Evolutionary conservation across 1,140 invertebrate species (phyloP).

Genomic region (Helicoverpa armigera): DNA sequence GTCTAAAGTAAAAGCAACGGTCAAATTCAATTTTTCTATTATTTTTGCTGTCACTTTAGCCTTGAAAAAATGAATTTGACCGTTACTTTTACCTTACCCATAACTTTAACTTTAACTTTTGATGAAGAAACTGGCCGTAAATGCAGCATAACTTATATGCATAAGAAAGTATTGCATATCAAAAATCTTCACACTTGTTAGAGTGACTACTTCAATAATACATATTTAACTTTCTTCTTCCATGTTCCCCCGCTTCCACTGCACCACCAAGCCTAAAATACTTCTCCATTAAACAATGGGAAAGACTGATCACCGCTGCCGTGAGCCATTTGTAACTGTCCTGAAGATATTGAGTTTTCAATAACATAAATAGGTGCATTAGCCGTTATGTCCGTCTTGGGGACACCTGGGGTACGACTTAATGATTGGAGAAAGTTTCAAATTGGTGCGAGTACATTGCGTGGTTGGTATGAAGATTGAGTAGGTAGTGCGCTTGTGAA

Average conservation of each 20-base stretch:
- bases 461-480: background rate
- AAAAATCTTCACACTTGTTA: no score
- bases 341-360: conserved; percentile 50
- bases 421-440: conserved; percentile 5
- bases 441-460: conserved; percentile 29
- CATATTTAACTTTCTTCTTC: background rate
- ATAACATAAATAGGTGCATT: conserved; percentile 46
- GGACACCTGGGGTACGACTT: conserved; percentile 21
- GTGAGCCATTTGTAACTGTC: conserved; percentile 35
- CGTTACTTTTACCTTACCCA: no score
- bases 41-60: no score
- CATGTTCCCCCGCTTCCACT: background rate
- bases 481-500: background rate
- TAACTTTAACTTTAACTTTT: no score
- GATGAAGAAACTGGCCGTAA: no score
- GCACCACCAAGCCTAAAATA: background rate
- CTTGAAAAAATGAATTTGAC: no score
- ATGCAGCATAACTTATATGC: no score
- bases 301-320: conserved; percentile 39
- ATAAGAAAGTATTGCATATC: no score
- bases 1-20: no score
- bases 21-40: no score
- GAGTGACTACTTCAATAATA: no score
- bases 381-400: conserved; percentile 25
- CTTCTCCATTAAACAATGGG: conserved; percentile 31